phyloP scores from a whole-genome alignment of 2,113 vertebrate genomes.

The Probosciger aterrimus region DNA sequence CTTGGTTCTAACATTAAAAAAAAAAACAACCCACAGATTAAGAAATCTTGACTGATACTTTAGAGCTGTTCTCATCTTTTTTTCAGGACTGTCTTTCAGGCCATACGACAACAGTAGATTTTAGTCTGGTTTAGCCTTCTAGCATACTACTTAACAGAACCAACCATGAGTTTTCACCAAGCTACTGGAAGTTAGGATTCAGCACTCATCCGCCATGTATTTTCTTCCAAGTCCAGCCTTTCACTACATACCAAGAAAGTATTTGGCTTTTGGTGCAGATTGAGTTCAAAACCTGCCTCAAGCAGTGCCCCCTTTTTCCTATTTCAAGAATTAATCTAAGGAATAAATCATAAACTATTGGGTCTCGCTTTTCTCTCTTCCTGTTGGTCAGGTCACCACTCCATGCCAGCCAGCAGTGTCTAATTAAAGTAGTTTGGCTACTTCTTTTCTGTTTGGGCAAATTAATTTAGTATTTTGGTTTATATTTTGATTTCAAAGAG shows the following conservation, averaged over 20 bases:
- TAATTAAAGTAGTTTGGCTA: not conserved
- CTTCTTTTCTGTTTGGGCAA: not conserved
- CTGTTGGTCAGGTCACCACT: not conserved
- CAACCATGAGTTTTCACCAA: not conserved
- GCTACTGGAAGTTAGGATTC: not conserved
- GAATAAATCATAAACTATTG: not conserved
- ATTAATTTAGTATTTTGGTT: not conserved
- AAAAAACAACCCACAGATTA: fast-evolving
- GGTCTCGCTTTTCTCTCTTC: not conserved
- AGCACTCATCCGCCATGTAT: not conserved
- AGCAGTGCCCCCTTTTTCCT: not conserved
- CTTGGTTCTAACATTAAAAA: not conserved
- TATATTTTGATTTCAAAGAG: not conserved
- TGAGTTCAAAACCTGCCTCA: not conserved
- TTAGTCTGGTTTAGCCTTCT: not conserved
- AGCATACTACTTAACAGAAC: not conserved
- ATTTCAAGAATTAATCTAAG: not conserved
- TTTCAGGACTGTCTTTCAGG: not conserved
- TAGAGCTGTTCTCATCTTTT: not conserved
- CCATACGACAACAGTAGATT: not conserved
- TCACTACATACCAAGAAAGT: not conserved
- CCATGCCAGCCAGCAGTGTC: not conserved
- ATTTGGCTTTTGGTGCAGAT: not conserved
- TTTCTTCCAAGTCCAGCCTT: not conserved
- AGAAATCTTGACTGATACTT: not conserved